A percentile compares a stretch with the other conserved stretches of the same genome.
phyloP scores from a whole-genome alignment of 2,113 vertebrate genomes.

The Acrocephalus kingi region DNA sequence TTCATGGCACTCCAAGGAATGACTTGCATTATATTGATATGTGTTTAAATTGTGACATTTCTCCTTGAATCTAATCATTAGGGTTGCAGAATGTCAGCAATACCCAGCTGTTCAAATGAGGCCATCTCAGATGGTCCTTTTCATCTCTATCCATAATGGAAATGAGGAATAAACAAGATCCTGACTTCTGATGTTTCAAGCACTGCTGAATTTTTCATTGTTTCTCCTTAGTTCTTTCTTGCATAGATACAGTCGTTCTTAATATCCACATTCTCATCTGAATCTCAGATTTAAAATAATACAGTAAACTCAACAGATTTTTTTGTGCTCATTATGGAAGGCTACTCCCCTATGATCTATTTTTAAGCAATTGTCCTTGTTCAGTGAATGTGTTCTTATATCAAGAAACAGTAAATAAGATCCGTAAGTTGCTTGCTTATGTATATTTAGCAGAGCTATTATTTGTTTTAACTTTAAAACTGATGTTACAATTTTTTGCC shows the following conservation, averaged over 20 bases:
- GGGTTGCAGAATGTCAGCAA: neutral
- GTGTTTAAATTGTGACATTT: neutral
- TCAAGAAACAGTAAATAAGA: neutral
- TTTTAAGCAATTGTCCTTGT: neutral
- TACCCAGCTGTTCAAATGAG: neutral
- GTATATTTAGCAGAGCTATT: neutral
- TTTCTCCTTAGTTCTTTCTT: neutral
- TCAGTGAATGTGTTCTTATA: neutral
- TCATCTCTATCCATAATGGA: neutral
- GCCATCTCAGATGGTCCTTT: neutral
- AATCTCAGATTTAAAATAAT: neutral
- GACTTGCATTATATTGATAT: neutral
- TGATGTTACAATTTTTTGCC: neutral
- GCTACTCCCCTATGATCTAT: neutral
- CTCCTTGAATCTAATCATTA: neutral
- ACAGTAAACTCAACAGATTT: neutral
- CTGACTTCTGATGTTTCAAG: neutral
- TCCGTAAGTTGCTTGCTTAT: neutral
- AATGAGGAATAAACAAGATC: neutral
- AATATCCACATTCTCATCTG: neutral
- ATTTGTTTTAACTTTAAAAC: neutral
- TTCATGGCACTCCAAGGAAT: neutral
- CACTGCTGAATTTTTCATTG: neutral
- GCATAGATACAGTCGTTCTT: rapidly evolving
- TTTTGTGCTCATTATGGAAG: neutral